Evolutionary conservation across 2,888 invertebrate genomes (phyloP).

Genomic region (Fissipunctia ypsillon): DNA sequence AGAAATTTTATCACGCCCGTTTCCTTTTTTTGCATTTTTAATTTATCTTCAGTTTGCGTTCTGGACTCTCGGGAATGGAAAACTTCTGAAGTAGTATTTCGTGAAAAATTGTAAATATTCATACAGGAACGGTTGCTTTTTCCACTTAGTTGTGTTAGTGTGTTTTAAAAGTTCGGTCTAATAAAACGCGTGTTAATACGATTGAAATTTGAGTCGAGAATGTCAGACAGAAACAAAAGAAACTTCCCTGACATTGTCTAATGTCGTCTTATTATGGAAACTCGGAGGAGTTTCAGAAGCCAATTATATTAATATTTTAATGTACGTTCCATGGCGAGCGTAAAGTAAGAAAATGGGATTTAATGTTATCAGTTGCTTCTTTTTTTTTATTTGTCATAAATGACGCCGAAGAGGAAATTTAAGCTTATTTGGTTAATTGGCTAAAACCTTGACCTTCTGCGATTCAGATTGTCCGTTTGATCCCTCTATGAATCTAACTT

Average conservation of each 20-base stretch:
- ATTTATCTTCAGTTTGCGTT: slow-evolving; percentile 68
- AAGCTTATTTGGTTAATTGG: slow-evolving; percentile 18
- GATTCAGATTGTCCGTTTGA: slow-evolving; percentile 1
- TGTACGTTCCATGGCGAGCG: neutral
- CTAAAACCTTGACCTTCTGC: slow-evolving; percentile 10
- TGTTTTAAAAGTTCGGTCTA: slow-evolving; percentile 57
- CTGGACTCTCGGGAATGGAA: slow-evolving; percentile 51
- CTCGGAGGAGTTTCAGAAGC: slow-evolving; percentile 31
- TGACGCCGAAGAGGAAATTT: neutral
- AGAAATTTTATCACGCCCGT: slow-evolving; percentile 57
- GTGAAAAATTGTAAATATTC: slow-evolving; percentile 66
- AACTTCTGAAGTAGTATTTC: slow-evolving; percentile 66
- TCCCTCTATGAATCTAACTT: slow-evolving; percentile 10
- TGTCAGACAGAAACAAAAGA: slow-evolving; percentile 42
- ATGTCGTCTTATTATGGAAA: slow-evolving; percentile 45
- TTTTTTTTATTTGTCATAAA: neutral
- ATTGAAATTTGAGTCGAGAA: slow-evolving; percentile 56
- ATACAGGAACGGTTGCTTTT: slow-evolving; percentile 44
- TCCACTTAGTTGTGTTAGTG: slow-evolving; percentile 35
- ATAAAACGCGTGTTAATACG: slow-evolving; percentile 62
- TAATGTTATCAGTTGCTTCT: slow-evolving; percentile 4
- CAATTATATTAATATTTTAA: slow-evolving; percentile 50
- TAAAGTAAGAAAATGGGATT: slow-evolving; percentile 23
- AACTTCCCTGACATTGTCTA: slow-evolving; percentile 35
- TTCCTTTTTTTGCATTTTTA: slow-evolving; percentile 68